These are phyloP conservation scores for Nylanderia fulva DNA, from an alignment of 1,140 invertebrate genomes.

Conservation along the genomic window DNA sequence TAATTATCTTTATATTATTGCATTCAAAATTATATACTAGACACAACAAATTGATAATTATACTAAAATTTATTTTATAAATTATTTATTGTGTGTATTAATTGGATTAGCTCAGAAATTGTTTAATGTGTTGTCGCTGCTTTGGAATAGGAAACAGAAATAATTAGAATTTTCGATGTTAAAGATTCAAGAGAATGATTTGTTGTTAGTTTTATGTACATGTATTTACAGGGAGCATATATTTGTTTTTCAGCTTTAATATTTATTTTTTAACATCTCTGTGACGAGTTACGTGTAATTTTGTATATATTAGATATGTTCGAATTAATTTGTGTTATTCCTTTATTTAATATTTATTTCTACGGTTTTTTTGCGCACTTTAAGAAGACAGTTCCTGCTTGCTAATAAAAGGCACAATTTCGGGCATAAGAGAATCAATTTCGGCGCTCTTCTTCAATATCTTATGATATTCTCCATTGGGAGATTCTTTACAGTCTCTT, in stretches of 20 bases:
- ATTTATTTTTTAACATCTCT: slow-evolving; percentile 20
- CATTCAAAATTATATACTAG: slow-evolving; percentile 8
- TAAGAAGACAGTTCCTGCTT: slow-evolving; percentile 36
- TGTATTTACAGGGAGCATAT: slow-evolving; percentile 52
- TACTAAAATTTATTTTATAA: neutral
- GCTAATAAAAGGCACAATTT: slow-evolving; percentile 14
- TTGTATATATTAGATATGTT: slow-evolving; percentile 70
- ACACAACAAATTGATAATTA: neutral
- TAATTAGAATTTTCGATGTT: too few relatives aligned
- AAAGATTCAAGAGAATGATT: slow-evolving; percentile 25
- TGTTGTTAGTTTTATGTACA: slow-evolving; percentile 34
- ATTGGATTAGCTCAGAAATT: neutral
- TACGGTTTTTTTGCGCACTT: slow-evolving; percentile 22
- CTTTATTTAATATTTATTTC: slow-evolving; percentile 75
- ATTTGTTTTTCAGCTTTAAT: slow-evolving; percentile 33
- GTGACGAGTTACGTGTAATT: slow-evolving; percentile 48
- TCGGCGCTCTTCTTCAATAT: slow-evolving; percentile 11
- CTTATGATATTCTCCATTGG: neutral
- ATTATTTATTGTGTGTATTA: neutral
- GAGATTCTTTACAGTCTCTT: slow-evolving; percentile 15
- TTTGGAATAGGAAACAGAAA: too few relatives aligned
- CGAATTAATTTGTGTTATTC: slow-evolving; percentile 50
- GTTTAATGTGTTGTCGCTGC: neutral
- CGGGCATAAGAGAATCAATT: neutral
- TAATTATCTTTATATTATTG: slow-evolving; percentile 30